A percentile compares a stretch with the other conserved stretches of the same genome.
Conservation (phyloP, 2,797 vertebrate genomes). For the Aplochiton taeniatus region DNA sequence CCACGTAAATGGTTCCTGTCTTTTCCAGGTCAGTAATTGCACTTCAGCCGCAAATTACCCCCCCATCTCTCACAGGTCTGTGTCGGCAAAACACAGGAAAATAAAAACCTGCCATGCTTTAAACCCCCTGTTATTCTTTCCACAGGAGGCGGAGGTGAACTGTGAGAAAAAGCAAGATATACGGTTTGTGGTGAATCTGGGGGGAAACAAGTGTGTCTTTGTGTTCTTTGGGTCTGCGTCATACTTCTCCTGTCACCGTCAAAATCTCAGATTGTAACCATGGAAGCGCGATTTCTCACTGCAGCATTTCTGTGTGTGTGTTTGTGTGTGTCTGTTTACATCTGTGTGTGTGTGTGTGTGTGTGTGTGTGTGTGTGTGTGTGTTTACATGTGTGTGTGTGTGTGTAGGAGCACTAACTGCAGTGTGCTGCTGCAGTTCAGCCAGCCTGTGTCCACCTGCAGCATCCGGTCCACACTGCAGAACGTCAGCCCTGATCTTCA, state of each 20-base stretch:
- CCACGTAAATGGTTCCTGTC: neutral
- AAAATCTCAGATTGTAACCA: neutral
- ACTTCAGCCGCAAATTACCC: too few relatives aligned
- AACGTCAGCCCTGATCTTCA: neutral
- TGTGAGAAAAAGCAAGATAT: constrained; percentile 41
- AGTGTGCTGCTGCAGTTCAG: constrained; percentile 55
- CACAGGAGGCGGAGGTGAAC: constrained; percentile 45
- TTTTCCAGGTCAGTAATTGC: constrained; percentile 46
- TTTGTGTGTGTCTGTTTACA: neutral
- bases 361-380: constrained; percentile 9
- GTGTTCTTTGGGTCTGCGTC: neutral
- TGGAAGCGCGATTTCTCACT: neutral
- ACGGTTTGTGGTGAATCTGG: neutral
- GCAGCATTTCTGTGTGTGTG: neutral
- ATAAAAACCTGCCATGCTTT: too few relatives aligned
- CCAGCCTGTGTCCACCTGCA: constrained; percentile 34
- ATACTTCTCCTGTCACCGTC: neutral
- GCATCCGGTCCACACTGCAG: constrained; percentile 48
- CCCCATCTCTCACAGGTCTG: too few relatives aligned
- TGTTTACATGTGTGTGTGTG: constrained; percentile 4
- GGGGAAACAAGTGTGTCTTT: constrained; percentile 1
- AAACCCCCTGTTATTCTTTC: neutral
- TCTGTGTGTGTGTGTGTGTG: constrained; percentile 8
- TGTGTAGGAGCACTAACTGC: constrained; percentile 55
- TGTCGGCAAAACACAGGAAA: too few relatives aligned